These are phyloP conservation scores for Hoplias malabaricus DNA, from an alignment of 2,113 vertebrate species.

Conservation along the genomic window DNA sequence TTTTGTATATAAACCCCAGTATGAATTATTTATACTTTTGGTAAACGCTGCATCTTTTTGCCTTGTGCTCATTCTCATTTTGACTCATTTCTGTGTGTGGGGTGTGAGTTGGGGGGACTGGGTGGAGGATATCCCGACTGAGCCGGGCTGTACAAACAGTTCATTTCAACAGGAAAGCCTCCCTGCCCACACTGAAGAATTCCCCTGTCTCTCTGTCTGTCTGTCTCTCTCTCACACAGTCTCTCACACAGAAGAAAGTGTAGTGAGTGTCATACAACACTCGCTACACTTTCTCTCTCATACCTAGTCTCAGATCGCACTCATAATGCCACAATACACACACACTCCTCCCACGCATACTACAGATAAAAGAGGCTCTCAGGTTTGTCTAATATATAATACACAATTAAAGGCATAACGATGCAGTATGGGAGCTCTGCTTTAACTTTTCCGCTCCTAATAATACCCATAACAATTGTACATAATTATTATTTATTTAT, in stretches of 20 bases:
- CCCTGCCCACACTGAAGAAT: constrained; percentile 77
- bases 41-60: not conserved
- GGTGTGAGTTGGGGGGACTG: constrained; percentile 68
- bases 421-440: too few species aligned
- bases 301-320: not conserved
- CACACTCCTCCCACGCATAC: not conserved
- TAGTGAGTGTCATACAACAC: too few species aligned
- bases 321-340: constrained; percentile 3
- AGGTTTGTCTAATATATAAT: not conserved
- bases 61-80: not conserved
- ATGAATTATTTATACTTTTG: not conserved
- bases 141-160: constrained; percentile 81
- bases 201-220: constrained; percentile 67
- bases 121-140: constrained; percentile 79
- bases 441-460: too few species aligned
- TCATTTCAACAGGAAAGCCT: constrained; percentile 77
- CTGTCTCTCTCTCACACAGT: constrained; percentile 28
- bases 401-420: not conserved
- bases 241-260: constrained; percentile 22
- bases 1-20: not conserved
- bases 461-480: too few species aligned
- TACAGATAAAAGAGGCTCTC: not conserved
- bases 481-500: too few species aligned
- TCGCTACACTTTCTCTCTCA: constrained; percentile 26
- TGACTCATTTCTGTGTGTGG: constrained; percentile 13